A percentile compares a stretch with the other conserved stretches of the same genome.
Evolutionary conservation across 2,797 vertebrate genomes (phyloP).

Genomic region (Premnoplex brunnescens): DNA sequence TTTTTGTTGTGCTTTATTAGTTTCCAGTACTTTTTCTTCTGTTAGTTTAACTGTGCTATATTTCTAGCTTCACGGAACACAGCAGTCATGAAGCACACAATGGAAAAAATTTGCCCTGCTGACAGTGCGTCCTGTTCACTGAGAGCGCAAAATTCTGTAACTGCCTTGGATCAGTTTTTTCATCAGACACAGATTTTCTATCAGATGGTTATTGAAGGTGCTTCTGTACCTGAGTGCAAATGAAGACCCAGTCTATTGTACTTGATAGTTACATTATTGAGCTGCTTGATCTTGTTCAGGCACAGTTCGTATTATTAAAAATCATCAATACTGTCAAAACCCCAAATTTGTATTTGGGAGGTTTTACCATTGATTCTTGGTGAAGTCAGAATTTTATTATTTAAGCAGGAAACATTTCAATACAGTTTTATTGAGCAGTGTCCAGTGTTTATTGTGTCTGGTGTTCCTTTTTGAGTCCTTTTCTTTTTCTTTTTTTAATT

Average conservation of each 20-base stretch:
- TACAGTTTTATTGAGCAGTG: neutral
- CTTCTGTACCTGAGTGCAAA: neutral
- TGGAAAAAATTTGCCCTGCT: neutral
- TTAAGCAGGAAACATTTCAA: neutral
- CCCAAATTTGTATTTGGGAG: neutral
- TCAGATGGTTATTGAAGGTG: neutral
- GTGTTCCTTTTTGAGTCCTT: neutral
- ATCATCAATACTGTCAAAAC: neutral
- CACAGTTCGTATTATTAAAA: neutral
- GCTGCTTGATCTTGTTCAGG: neutral
- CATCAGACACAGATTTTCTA: neutral
- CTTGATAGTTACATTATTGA: neutral
- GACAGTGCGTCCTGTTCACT: neutral
- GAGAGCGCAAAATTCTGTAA: neutral
- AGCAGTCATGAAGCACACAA: neutral
- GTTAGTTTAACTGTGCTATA: neutral
- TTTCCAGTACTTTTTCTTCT: slow-evolving; percentile 32
- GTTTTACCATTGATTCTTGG: neutral
- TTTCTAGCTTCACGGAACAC: neutral
- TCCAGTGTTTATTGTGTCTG: neutral
- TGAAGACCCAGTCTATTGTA: neutral
- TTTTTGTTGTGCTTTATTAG: neutral
- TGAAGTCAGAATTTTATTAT: neutral
- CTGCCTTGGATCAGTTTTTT: neutral
- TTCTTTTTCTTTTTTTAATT: neutral